Base-by-base conservation (phyloP, 92 coral and sea anemone species). In the Metridium senile region DNA sequence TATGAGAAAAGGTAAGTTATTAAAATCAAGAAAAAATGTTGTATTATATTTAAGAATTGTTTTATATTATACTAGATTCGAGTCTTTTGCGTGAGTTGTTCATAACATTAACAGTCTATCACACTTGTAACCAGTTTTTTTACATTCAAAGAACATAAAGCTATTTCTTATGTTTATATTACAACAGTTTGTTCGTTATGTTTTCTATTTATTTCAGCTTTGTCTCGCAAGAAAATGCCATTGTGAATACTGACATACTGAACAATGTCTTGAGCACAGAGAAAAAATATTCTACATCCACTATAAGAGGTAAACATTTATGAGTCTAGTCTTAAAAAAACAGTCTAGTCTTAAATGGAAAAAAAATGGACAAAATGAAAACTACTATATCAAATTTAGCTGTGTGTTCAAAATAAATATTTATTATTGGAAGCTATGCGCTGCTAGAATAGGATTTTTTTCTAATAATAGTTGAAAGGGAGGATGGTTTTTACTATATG, bases 211-310 rank as follows among this genome's bases (percentile, higher is more conserved):
- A 6, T 25, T 62, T 22, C 68, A 62, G 68, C 31, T 62, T 62
- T 31, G 4, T 10, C 11, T 62, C 68, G 7, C 33, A 62, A 62
- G 68, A 62, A 27, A 62, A 62, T n/a, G 21, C 18, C 6, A 23
- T 13, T 2, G 68, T 62, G 9, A 62, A 62, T 30, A 22, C 18
- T 20, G 23, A 31, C 7, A 62, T 62, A 26, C 18, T 27, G 20
- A 62, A 22, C 9, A 62, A 27, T 62, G 68, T 62, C 13, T 30
- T 22, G 20, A 62, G 68, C 33, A 62, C 68, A 17, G 33, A 62
- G 23, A 62, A 62, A 20, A 25, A 23, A 20, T 62, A 62, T n/a
- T 62, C 68, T 17, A 1, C 68, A 26, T 27, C 68, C 4, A 9
- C 21, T 9, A 27, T 62, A 27, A 62, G 68, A 62, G 68, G 68